Evolutionary conservation across 2,888 invertebrate genomes (phyloP), one percentile per base, ranked within the genome.

Genomic region (Hoplodrina blanda): DNA sequence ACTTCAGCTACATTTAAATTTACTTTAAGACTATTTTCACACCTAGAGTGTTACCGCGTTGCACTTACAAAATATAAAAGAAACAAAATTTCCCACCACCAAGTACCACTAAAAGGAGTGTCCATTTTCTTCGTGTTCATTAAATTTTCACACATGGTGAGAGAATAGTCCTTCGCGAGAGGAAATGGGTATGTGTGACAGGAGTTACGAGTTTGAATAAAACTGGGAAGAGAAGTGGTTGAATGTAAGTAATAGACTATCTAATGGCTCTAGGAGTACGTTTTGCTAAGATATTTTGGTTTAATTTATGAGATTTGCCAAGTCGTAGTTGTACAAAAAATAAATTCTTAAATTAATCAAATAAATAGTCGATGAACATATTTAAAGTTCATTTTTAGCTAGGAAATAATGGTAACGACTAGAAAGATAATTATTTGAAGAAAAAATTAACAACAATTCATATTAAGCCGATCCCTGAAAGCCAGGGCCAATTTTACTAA

Each of bases 121-220:
- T 80, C 80, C 85, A 86, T 88, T 88, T 85, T 84, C 84, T 74
- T 76, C 75, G 62, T 59, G 68, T 72, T 83, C 87, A 88, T 88
- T 86, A 89, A 87, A 88, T 87, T 89, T 88, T 89, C 86, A 89
- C 87, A 88, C 85, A 82, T 81, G 85, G 85, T 67, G 81, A 84
- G 82, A 84, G 84, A 87, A 83, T 80, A 63, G 77, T 81, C 69
- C 64, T 69, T 52, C 50, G 63, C 56, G 60, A 61, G 64, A 50
- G 80, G 33, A 67, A 80, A 82, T 54, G 70, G 69, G 55, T 44
- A 69, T 80, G 76, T 73, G 77, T 78, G 74, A 79, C 80, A 78
- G 75, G 79, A 89, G 81, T 87, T 89, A 89, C 84, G 86, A 78
- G 81, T 81, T 81, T 80, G 71, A 82, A 85, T 87, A 82, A 86